A percentile compares a stretch with the other conserved stretches of the same genome.
These are phyloP conservation scores for Coregonus sp. DNA, from an alignment of 2,797 vertebrate genomes.

Conservation along the genomic window DNA sequence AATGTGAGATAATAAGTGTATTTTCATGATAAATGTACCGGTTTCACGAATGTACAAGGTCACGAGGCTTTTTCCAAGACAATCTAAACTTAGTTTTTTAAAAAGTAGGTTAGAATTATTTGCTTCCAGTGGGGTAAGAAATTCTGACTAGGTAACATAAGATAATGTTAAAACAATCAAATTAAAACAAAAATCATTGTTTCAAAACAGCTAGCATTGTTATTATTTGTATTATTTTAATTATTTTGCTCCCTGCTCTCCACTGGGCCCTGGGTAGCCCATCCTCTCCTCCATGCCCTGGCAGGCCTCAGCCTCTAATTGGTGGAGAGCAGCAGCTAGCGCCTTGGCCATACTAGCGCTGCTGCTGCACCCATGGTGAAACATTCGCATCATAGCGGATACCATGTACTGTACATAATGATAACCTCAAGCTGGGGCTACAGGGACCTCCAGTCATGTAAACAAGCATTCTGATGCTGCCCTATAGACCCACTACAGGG, in stretches of 20 bases:
- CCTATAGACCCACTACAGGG: constrained; percentile 6
- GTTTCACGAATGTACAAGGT: no score
- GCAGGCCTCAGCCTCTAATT: constrained; percentile 69
- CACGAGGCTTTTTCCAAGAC: no score
- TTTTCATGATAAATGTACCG: no score
- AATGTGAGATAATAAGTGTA: background rate
- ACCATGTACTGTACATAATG: constrained; percentile 65
- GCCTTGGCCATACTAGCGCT: constrained; percentile 44
- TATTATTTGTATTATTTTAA: constrained; percentile 20
- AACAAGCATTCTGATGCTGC: constrained; percentile 27
- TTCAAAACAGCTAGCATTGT: background rate
- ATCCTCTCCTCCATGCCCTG: constrained; percentile 59
- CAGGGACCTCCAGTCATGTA: constrained; percentile 47
- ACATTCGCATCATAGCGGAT: constrained; percentile 61
- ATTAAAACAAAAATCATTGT: background rate
- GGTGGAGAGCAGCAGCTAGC: constrained; percentile 60
- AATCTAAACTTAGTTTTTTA: no score
- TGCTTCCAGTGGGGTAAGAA: no score
- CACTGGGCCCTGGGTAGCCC: constrained; percentile 49
- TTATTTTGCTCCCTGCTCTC: constrained; percentile 57
- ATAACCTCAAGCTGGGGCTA: constrained; percentile 69
- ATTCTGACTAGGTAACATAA: background rate
- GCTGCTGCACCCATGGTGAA: constrained; percentile 57
- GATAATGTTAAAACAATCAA: background rate
- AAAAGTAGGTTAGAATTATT: no score